These are phyloP conservation scores for Yponomeuta malinellus DNA, from an alignment of 2,888 invertebrate genomes.

Conservation along the genomic window DNA sequence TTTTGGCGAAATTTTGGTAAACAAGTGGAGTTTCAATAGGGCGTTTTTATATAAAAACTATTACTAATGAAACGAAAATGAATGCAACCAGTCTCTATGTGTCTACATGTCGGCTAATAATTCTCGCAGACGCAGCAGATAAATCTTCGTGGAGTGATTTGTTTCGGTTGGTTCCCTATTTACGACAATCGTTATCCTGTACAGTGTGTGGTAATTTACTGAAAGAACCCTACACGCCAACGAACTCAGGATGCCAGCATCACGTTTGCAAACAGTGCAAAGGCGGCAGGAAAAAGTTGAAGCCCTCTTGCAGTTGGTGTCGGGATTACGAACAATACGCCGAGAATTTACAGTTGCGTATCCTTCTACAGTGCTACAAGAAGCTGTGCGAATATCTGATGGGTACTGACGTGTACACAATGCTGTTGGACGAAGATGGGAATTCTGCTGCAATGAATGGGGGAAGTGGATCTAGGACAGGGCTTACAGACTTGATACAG, in stretches of 20 bases:
- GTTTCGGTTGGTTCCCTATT: constrained; percentile 87
- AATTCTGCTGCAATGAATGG: constrained; percentile 69
- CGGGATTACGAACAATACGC: constrained; percentile 88
- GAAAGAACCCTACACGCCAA: constrained; percentile 87
- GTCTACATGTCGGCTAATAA: constrained; percentile 86
- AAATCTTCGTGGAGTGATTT: constrained; percentile 87
- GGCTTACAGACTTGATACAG: constrained; percentile 84
- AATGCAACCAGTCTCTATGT: constrained; percentile 89
- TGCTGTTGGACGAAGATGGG: constrained; percentile 71
- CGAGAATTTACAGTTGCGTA: constrained; percentile 87
- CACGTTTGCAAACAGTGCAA: constrained; percentile 90
- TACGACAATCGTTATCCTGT: constrained; percentile 91
- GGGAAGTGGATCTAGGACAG: constrained; percentile 70
- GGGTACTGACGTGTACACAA: constrained; percentile 82
- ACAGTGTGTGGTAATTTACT: constrained; percentile 91
- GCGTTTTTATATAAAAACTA: background rate
- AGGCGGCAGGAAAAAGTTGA: constrained; percentile 89
- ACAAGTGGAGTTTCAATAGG: constrained; percentile 36
- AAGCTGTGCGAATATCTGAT: constrained; percentile 90
- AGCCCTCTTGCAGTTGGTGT: constrained; percentile 90
- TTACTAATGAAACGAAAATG: constrained; percentile 67
- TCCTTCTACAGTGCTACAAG: constrained; percentile 91
- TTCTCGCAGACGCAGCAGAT: constrained; percentile 83
- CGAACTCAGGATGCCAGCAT: constrained; percentile 88
- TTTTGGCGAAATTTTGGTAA: constrained; percentile 57